Base-by-base conservation (phyloP, 2,113 vertebrate genomes). In the Cygnus buccinator region DNA sequence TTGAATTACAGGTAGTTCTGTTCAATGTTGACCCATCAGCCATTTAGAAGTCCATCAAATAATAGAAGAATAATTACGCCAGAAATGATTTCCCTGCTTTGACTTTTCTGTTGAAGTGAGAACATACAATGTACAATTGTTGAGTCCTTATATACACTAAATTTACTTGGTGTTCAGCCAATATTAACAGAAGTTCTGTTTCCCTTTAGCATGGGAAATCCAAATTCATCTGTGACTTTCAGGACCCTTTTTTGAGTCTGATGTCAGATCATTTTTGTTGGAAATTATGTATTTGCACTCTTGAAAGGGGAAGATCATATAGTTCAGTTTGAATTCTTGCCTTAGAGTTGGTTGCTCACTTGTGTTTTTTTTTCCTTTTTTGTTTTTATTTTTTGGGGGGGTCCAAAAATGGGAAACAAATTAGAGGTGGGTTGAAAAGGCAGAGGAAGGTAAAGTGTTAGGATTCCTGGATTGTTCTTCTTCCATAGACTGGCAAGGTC, bases 11-110 rank as follows among this genome's bases (percentile, higher is more conserved):
- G 89, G 92, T 96, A 94, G 91, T 91, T 89, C 85, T 97, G 92
- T 96, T 91, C 94, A 96, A 95, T 97, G 91, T 96, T 97, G 96
- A 94, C 95, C 90, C 67, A 95, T 91, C 89, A 82, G 63, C 91
- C 90, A 77, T 79, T 93, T 63, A 87, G 79, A 87, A 89, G 87
- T 94, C 81, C 72, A 90, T 94, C 89, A 90, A 85, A 93, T 96
- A 96, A 93, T 43, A 68, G 77, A 73, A 75, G 95, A 84, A 84
- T 37, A 89, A 57, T 85, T 85, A 66, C 76, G 57, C 91, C 88
- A 94, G 88, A 80, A 95, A 79, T 74, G 3, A 93, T 79, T 88
- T 88, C 80, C 79, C 94, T 59, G 84, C 86, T 94, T 83, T 96
- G 93, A 57, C 89, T 97, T 91, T 76, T 73, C 59, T 85, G 78